Percentiles rank a stretch among this genome's conserved stretches.
phyloP scores from a whole-genome alignment of 2,797 vertebrate genomes.

The Anabacerthia variegaticeps region DNA sequence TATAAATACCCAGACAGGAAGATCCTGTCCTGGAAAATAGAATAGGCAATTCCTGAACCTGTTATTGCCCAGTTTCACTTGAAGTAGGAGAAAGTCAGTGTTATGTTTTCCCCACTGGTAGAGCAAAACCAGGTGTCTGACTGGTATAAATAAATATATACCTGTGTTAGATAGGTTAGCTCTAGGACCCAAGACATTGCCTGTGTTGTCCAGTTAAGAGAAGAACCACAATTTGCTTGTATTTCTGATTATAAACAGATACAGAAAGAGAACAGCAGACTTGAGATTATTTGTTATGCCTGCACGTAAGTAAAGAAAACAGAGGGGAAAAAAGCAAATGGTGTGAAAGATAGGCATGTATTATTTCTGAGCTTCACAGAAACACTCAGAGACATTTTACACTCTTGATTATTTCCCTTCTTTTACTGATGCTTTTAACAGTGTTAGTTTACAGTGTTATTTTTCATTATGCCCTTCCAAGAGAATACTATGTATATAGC shows the following conservation, averaged over 20 bases:
- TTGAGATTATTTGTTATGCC: neutral
- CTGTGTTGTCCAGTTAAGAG: neutral
- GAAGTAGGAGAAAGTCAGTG: neutral
- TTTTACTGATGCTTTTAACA: neutral
- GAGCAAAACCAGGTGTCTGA: neutral
- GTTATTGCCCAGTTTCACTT: conserved; percentile 26
- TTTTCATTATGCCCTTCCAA: neutral
- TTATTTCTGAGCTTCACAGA: neutral
- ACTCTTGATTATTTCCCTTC: neutral
- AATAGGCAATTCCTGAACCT: conserved; percentile 47
- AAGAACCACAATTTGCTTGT: neutral
- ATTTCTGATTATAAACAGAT: neutral
- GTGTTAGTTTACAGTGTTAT: neutral
- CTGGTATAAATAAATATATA: neutral
- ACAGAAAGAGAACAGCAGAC: neutral
- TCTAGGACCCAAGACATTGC: neutral
- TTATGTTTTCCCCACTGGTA: neutral
- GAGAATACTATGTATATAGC: neutral
- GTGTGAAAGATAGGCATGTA: neutral
- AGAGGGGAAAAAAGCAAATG: neutral
- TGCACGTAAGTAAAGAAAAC: neutral
- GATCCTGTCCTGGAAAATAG: conserved; percentile 53
- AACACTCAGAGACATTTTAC: neutral
- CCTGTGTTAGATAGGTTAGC: neutral
- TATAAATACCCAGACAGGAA: conserved; percentile 53